Evolutionary conservation across 2,888 invertebrate genomes (phyloP).

Genomic region (Eilema caniola): DNA sequence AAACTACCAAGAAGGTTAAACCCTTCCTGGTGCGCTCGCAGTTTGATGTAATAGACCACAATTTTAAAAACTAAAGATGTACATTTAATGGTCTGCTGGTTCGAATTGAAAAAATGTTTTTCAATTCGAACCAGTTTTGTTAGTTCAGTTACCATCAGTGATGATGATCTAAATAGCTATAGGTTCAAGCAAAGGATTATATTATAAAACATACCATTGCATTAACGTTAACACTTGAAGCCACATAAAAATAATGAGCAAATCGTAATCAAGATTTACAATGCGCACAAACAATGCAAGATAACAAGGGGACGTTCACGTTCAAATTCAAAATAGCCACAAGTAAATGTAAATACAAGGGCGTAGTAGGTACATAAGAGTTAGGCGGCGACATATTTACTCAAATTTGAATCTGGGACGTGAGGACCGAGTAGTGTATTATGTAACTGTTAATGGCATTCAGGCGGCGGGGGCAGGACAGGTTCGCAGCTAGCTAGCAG

Average conservation of each 20-base stretch:
- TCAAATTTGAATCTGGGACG: slow-evolving; percentile 80
- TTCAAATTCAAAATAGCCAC: slow-evolving; percentile 67
- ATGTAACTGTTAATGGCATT: slow-evolving; percentile 82
- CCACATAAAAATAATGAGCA: slow-evolving; percentile 12
- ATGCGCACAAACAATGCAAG: slow-evolving; percentile 60
- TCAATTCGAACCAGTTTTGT: no score
- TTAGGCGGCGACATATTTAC: slow-evolving; percentile 75
- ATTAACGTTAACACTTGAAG: not conserved
- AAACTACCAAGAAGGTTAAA: no score
- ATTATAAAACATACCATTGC: not conserved
- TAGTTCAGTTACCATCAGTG: no score
- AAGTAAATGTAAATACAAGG: slow-evolving; percentile 71
- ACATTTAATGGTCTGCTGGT: no score
- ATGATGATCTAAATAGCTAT: no score
- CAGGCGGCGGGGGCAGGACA: slow-evolving; percentile 56
- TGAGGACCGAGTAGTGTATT: slow-evolving; percentile 77
- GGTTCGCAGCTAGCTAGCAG: slow-evolving; percentile 60
- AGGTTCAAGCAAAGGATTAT: not conserved
- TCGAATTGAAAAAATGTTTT: no score
- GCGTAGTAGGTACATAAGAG: slow-evolving; percentile 66
- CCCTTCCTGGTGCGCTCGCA: no score
- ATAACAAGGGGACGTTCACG: slow-evolving; percentile 64
- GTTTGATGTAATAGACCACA: no score
- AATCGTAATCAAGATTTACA: slow-evolving; percentile 56
- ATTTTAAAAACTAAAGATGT: no score